phyloP scores from a whole-genome alignment of 2,113 vertebrate genomes.

The Charina bottae region DNA sequence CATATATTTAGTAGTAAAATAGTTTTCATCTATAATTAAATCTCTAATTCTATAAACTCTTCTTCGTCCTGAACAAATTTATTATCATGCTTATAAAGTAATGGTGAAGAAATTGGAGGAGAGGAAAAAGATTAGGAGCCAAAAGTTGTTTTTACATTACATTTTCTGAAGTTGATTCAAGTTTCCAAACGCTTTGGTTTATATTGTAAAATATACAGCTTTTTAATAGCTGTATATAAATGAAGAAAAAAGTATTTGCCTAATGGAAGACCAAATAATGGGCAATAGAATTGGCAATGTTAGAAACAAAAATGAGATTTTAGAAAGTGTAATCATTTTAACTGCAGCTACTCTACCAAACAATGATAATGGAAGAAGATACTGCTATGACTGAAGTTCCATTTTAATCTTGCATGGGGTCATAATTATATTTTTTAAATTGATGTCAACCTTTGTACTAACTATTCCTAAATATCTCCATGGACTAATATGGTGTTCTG shows the following conservation, averaged over 20 bases:
- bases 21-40: neutral
- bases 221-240: neutral
- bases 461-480: neutral
- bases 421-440: neutral
- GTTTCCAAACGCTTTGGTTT: neutral
- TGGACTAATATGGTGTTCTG: neutral
- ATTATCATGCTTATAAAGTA: neutral
- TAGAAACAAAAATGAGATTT: neutral
- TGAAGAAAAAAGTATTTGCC: neutral
- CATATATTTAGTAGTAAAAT: neutral
- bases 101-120: neutral
- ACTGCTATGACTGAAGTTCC: neutral
- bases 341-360: neutral
- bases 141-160: neutral
- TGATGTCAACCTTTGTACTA: neutral
- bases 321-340: neutral
- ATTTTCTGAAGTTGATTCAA: neutral
- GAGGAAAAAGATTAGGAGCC: neutral
- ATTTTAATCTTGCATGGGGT: neutral
- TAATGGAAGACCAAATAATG: conserved; percentile 1
- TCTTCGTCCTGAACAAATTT: neutral
- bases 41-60: neutral
- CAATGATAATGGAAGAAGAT: neutral
- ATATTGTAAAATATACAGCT: neutral
- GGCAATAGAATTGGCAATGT: neutral